A percentile compares a stretch with the other conserved stretches of the same genome.
phyloP scores from a whole-genome alignment of 2,113 vertebrate species.

The Petroica traversi region DNA sequence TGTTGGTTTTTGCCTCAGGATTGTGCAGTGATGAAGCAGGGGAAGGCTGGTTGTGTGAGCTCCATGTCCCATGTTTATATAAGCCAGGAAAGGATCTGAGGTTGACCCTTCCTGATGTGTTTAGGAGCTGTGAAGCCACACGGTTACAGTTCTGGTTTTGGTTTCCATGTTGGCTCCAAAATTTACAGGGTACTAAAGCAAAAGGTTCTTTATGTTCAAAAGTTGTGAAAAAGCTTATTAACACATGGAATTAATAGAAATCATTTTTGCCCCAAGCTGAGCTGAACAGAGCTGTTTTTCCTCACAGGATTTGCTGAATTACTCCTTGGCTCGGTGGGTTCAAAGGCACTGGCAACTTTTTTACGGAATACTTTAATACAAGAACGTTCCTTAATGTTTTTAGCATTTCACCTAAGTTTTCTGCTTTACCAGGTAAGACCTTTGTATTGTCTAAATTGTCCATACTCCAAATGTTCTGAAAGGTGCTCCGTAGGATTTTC shows the following conservation, averaged over 20 bases:
- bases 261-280: neutral
- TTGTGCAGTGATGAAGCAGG: neutral
- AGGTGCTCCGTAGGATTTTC: neutral
- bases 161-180: neutral
- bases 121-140: neutral
- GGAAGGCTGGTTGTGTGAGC: neutral
- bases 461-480: neutral
- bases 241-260: neutral
- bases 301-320: neutral
- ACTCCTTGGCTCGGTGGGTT: neutral
- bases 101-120: slow-evolving; percentile 8
- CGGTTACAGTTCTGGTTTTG: neutral
- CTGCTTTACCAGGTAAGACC: neutral
- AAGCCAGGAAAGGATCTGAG: neutral
- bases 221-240: slow-evolving; percentile 40
- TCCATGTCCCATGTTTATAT: neutral
- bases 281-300: neutral
- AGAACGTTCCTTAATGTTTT: neutral
- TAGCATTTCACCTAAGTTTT: neutral
- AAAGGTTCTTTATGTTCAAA: slow-evolving; percentile 32
- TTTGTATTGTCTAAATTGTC: neutral
- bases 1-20: neutral
- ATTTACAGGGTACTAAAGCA: neutral
- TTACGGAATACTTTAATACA: neutral
- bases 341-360: neutral